Base-by-base conservation (phyloP, 2,797 vertebrate genomes). In the Okamejei kenojei region DNA sequence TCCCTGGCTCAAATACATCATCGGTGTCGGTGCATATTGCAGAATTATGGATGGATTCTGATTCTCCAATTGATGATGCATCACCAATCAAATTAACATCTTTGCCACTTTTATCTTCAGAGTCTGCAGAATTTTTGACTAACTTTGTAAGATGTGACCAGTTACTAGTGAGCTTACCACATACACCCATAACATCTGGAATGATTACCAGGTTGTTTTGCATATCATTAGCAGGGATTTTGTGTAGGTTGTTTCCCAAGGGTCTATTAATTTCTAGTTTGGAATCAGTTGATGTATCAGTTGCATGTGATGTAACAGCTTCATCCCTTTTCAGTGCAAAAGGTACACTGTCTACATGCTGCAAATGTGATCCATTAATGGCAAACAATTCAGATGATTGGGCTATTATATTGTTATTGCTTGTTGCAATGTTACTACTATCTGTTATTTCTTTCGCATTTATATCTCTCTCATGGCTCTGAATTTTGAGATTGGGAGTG, bases 221-320 rank as follows among this genome's bases (percentile, higher is more conserved):
- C 93, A 81, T 93, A 94, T 94, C 81, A 84, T 68, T 94, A 94
- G 93, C 93, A 0, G 0, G 93, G 71, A 90, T 15, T 32, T 81
- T 93, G 29, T 93, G 93, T 93, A 35, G 94, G 94, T 95, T 94
- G 93, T 86, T 93, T 94, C 94, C 93, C 94, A 94, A 94, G 93
- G 94, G 92, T 71, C 21, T 79, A 61, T 94, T 54, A 29, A 29
- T n/a, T 73, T 76, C 73, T 92, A 7, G 71, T 54, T 29, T 26
- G 17, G 38, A 11, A n/a, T 92, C 54, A 92, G 71, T 45, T 45
- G 90, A 76, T n/a, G 71, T 92, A 92, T 76, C 90, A 76, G 15
- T 92, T 76, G 7, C 90, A 76, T 58, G 26, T n/a, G 71, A 76
- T n/a, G 23, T 29, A 74, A 76, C 35, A 76, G 38, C 1, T 76